Evolutionary conservation across 2,888 invertebrate species (phyloP).

Genomic region (Epirrhoe alternata): DNA sequence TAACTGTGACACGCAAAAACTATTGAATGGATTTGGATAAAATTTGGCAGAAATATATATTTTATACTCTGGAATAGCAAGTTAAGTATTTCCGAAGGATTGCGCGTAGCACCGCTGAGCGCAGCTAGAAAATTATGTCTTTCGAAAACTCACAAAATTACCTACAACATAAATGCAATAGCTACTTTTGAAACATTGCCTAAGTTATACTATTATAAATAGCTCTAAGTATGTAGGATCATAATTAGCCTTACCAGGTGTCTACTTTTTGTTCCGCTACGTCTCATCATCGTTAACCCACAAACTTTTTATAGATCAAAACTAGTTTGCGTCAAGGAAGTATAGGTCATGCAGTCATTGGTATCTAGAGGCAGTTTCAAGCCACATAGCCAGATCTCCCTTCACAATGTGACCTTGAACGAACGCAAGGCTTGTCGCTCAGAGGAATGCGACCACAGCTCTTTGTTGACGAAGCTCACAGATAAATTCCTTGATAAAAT

Average conservation of each 20-base stretch:
- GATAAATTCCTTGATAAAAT: slow-evolving; percentile 52
- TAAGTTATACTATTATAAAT: background rate
- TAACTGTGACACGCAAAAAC: too few species aligned
- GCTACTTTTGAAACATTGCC: background rate
- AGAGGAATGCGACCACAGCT: slow-evolving; percentile 76
- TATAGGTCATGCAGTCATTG: slow-evolving; percentile 40
- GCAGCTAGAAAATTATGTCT: too few species aligned
- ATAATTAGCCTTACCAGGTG: slow-evolving; percentile 8
- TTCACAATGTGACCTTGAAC: slow-evolving; percentile 79
- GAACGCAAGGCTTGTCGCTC: slow-evolving; percentile 68
- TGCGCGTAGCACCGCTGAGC: too few species aligned
- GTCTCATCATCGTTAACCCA: slow-evolving; percentile 32
- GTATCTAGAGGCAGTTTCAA: slow-evolving; percentile 44
- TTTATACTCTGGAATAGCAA: too few species aligned
- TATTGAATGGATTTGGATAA: too few species aligned
- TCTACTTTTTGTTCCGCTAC: slow-evolving; percentile 21
- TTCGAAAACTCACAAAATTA: too few species aligned
- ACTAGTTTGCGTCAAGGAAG: slow-evolving; percentile 45
- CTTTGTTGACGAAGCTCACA: slow-evolving; percentile 65
- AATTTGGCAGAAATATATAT: too few species aligned
- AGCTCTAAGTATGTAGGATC: background rate
- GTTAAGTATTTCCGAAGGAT: too few species aligned
- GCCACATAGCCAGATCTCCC: slow-evolving; percentile 58
- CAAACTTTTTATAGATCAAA: slow-evolving; percentile 33
- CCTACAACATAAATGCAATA: too few species aligned